A percentile compares a stretch with the other conserved stretches of the same genome.
Conservation (phyloP, 2,888 invertebrate species). For the Leptinotarsa haldemani region DNA sequence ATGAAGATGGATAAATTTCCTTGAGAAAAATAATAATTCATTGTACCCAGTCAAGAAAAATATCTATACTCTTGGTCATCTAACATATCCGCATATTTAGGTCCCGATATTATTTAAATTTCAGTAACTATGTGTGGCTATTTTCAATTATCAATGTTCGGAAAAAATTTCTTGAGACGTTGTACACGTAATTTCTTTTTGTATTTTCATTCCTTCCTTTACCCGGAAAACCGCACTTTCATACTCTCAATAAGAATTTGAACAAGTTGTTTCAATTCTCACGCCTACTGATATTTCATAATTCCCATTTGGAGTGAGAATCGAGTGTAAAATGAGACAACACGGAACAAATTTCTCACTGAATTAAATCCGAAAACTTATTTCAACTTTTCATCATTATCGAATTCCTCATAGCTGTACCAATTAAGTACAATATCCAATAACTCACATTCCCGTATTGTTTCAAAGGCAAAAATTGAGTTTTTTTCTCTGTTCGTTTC, state of each 20-base stretch:
- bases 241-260: background rate
- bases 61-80: no score
- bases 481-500: slow-evolving; percentile 9
- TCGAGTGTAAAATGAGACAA: background rate
- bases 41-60: no score
- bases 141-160: no score
- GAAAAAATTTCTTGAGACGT: no score
- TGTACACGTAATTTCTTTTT: no score
- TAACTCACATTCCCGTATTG: slow-evolving; percentile 14
- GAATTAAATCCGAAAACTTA: background rate
- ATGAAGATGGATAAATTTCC: no score
- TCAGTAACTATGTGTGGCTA: no score
- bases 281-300: background rate
- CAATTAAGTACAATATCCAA: slow-evolving; percentile 5
- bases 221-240: background rate
- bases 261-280: background rate
- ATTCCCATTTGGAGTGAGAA: background rate
- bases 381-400: background rate
- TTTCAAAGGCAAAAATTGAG: background rate
- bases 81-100: no score
- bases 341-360: background rate
- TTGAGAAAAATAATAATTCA: no score
- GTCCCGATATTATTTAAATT: no score
- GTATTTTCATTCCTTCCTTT: background rate
- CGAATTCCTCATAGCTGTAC: slow-evolving; percentile 3